Percentiles rank a stretch among this genome's conserved stretches.
Conservation (phyloP, 1,140 invertebrate genomes). For the Bombus consobrinus region DNA sequence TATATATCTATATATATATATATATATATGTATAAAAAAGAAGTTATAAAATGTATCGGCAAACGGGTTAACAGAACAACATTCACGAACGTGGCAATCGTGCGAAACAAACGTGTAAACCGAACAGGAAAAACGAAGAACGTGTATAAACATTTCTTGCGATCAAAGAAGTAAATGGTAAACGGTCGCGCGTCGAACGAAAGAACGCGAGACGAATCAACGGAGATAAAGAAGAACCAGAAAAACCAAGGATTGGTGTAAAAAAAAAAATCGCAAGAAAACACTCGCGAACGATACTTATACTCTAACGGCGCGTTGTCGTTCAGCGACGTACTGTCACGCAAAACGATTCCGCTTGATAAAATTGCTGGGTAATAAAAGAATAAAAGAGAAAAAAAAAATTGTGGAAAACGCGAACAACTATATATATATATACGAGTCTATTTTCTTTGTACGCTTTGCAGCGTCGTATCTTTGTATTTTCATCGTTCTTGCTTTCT, state of each 20-base stretch:
- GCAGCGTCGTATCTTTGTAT: not conserved
- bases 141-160: conserved; percentile 28
- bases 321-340: not conserved
- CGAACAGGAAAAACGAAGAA: conserved; percentile 55
- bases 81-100: conserved; percentile 37
- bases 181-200: conserved; percentile 35
- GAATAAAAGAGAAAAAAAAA: not conserved
- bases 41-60: conserved; percentile 17
- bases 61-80: conserved; percentile 40
- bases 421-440: not conserved
- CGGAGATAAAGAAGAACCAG: conserved; percentile 40
- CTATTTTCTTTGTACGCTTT: conserved; percentile 23
- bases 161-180: conserved; percentile 28
- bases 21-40: not conserved
- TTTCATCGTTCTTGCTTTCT: not conserved
- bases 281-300: conserved; percentile 26
- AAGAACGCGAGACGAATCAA: conserved; percentile 56
- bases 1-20: not conserved
- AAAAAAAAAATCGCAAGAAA: conserved; percentile 28
- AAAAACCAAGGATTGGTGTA: conserved; percentile 6
- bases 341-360: not conserved
- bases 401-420: conserved; percentile 49
- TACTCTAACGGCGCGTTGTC: not conserved
- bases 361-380: conserved; percentile 26
- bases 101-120: conserved; percentile 35